phyloP scores from a whole-genome alignment of 1,140 invertebrate genomes.

The Panulirus ornatus region DNA sequence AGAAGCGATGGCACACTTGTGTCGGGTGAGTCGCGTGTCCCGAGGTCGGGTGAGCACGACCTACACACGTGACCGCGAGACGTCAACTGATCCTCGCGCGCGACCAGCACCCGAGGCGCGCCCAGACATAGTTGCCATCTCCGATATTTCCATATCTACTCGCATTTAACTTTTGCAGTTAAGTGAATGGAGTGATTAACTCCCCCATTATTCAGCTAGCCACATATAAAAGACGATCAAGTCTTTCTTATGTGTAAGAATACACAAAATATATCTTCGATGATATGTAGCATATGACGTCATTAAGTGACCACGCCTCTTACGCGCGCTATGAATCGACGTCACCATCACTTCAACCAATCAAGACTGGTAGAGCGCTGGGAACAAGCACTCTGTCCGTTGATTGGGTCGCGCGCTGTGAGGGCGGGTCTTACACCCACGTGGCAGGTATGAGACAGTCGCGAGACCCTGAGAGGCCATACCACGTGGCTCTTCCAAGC shows the following conservation, averaged over 20 bases:
- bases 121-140: background rate
- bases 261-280: no score
- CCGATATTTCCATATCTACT: no score
- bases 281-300: no score
- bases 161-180: no score
- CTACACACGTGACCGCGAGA: conserved; percentile 48
- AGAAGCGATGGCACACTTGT: background rate
- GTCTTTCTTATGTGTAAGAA: no score
- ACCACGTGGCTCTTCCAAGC: background rate
- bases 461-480: background rate
- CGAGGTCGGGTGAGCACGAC: background rate
- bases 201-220: no score
- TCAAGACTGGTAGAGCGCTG: conserved; percentile 2
- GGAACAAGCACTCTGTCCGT: background rate
- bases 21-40: background rate
- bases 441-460: conserved; percentile 20
- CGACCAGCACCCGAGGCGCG: conserved; percentile 28
- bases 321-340: conserved; percentile 8
- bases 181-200: no score
- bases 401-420: conserved; percentile 4
- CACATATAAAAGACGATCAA: no score
- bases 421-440: conserved; percentile 43
- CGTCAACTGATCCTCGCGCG: conserved; percentile 58
- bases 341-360: conserved; percentile 38
- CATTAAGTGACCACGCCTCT: conserved; percentile 14